These are phyloP conservation scores for Erannis defoliaria DNA, from an alignment of 2,888 invertebrate genomes.

Conservation along the genomic window DNA sequence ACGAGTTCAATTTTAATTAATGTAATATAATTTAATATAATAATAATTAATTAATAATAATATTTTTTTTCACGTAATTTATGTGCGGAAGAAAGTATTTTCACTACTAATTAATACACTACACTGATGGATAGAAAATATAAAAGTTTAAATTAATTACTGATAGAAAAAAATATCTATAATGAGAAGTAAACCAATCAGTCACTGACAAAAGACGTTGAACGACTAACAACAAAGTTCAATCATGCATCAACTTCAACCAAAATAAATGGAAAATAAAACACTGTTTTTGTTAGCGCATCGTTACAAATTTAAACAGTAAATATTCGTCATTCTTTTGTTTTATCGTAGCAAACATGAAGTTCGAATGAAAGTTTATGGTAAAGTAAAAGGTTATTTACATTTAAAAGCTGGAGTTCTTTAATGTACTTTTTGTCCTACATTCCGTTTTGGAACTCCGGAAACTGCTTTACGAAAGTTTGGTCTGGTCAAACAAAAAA, in stretches of 20 bases:
- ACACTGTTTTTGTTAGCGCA: conserved; percentile 43
- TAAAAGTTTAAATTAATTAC: conserved; percentile 1
- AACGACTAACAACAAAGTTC: conserved; percentile 36
- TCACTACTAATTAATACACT: neutral
- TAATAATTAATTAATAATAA: no score
- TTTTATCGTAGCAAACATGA: conserved; percentile 32
- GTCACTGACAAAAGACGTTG: conserved; percentile 26
- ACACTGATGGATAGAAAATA: conserved; percentile 5
- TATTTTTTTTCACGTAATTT: no score
- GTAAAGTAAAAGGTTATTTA: conserved; percentile 27
- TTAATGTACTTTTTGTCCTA: conserved; percentile 14
- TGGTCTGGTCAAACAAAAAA: conserved; percentile 7
- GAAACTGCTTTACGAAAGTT: conserved; percentile 2
- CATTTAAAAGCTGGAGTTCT: conserved; percentile 16
- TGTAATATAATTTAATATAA: no score
- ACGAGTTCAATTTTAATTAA: no score
- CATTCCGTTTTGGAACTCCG: conserved; percentile 22
- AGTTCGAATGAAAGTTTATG: conserved; percentile 29
- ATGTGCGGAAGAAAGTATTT: no score
- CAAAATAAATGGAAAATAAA: conserved; percentile 45
- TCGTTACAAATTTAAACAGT: conserved; percentile 46
- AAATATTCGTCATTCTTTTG: conserved; percentile 40
- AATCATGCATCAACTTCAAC: conserved; percentile 51
- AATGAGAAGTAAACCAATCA: conserved; percentile 25
- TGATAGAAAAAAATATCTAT: conserved; percentile 18